Conservation (phyloP, 2,797 vertebrate genomes). For the Helarctos malayanus region DNA sequence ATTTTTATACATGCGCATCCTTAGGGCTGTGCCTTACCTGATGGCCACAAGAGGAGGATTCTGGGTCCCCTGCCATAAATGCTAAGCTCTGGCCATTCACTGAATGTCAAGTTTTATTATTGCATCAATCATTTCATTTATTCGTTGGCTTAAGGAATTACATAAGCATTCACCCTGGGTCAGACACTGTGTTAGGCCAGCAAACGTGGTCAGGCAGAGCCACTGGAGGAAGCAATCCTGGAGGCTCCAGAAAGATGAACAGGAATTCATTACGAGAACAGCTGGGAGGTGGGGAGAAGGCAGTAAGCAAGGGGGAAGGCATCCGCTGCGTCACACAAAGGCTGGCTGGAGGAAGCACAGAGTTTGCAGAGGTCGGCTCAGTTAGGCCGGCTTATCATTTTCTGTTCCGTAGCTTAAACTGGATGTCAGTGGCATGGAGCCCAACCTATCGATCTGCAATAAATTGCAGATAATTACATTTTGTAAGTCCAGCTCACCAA, state of each 20-base stretch:
- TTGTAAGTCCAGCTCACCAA: not conserved
- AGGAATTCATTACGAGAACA: rapidly evolving
- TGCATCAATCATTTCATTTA: not conserved
- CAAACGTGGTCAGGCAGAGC: rapidly evolving
- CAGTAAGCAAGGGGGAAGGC: rapidly evolving
- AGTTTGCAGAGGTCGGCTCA: too few species aligned
- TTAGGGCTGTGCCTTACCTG: not conserved
- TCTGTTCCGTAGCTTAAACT: not conserved
- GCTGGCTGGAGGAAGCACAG: not conserved
- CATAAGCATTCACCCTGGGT: rapidly evolving
- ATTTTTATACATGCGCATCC: not conserved
- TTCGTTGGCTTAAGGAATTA: not conserved
- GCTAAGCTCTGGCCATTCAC: not conserved
- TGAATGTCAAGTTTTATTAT: not conserved
- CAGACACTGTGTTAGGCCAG: rapidly evolving
- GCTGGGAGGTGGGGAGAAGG: not conserved
- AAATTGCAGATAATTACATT: not conserved
- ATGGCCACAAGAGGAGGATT: not conserved
- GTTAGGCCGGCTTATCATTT: rapidly evolving
- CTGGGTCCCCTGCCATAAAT: not conserved
- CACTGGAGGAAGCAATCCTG: rapidly evolving
- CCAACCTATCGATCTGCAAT: not conserved
- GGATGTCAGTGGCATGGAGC: not conserved
- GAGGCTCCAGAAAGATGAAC: rapidly evolving
- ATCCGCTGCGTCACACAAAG: rapidly evolving